Base-by-base conservation (phyloP, 2,888 invertebrate genomes). In the Pherbina coryleti region DNA sequence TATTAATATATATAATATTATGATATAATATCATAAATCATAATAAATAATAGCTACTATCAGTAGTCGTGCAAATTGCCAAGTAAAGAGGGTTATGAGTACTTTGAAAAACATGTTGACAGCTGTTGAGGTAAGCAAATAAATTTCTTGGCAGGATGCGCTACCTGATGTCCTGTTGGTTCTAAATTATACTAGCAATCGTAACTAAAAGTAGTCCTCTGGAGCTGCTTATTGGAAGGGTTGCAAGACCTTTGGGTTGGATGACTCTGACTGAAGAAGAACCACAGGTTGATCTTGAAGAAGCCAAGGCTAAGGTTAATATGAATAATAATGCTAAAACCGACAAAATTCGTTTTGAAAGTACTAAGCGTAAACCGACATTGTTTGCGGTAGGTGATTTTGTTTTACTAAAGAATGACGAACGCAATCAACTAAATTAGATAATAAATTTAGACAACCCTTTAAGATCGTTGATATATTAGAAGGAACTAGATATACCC, bases 151-250 rank as follows among this genome's bases (percentile, higher is more conserved):
- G 66, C 72, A 73, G 66, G 72, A 72, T 19, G 72, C 77, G 5
- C 37, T 72, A 9, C 77, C 31, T 51, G 77, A 72, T 72, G 67
- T 66, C 22, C 77, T 64, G 19, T 44, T 76, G 22, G 76, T 70
- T n/a, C 31, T 74, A 19, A 73, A 77, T 66, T 67, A 57, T 17
- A 76, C 75, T 17, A 4, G n/a, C n/a, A 76, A 44, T 76, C 67
- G 57, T 64, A 14, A 76, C 69, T 3, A 69, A 76, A 69, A 19
- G 31, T 25, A 69, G 69, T 51, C 75, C 75, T 57, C 22, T 76
- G 28, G 57, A 76, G 60, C 51, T 76, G 28, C 69, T 76, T 17
- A 76, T 76, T 5, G 75, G 57, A n/a, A 76, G 55, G 69, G 69
- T 67, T 14, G 67, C 57, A 5, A 44, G 34, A 3, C 67, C 69